Evolutionary conservation across 2,113 vertebrate species (phyloP), one percentile per base, ranked within the genome.

Genomic region (Cyanocitta stelleri): DNA sequence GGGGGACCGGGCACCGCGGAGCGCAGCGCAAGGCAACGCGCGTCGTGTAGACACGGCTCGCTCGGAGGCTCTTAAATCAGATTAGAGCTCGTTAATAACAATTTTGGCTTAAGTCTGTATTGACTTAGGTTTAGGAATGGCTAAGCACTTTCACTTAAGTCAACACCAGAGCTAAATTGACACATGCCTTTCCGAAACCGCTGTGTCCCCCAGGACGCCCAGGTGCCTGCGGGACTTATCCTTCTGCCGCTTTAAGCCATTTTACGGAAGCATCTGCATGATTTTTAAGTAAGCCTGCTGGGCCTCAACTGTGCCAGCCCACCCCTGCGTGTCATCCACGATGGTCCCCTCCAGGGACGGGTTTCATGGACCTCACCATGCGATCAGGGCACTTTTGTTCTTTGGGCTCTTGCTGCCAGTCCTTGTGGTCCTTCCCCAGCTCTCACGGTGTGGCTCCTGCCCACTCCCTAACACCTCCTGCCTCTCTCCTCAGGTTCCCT

Each of bases 81-180:
- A 91, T 94, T 96, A 96, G 90, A 83, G 82, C 90, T 94, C 82
- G 95, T 86, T 96, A 96, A 96, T 96, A 96, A 96, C 85, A 95
- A 96, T 96, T 97, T 96, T 95, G 96, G 91, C 94, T 93, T 97
- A 97, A 96, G 92, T 94, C 95, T 62, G 90, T 96, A 77, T 97
- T 97, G 96, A 97, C 92, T 96, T 95, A 94, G 96, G 75, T 96
- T 97, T 96, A 96, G 90, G 92, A 96, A 96, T 66, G 90, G 95
- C 96, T 96, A 96, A 96, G 72, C 93, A 71, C 90, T 96, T 96
- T 86, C 79, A 52, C 95, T 93, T 95, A 96, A 94, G 95, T 97
- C 95, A 97, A 96, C 85, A 97, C 72, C 30, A 54, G 33, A 64
- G 74, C 75, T 96, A 76, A 94, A 93, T 17, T 66, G 96, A 90